Base-by-base conservation (phyloP, 2,888 invertebrate genomes). In the Mylabris sibirica region DNA sequence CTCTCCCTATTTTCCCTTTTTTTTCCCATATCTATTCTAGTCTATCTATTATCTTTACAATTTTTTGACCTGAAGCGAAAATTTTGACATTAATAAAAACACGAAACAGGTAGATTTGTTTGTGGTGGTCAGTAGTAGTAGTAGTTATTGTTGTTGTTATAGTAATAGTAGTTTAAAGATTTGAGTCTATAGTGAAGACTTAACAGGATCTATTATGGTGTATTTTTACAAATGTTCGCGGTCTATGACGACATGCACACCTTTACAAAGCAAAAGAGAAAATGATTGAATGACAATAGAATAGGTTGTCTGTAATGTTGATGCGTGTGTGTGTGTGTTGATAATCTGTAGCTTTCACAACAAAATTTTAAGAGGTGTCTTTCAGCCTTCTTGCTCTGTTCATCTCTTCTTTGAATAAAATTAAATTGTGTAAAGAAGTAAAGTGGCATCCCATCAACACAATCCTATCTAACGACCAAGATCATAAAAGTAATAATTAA, bases 71-170 rank as follows among this genome's bases (percentile, higher is more conserved):
- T 63, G 59, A 65, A 66, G 53, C 66, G 65, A 69, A 64, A 69
- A 30, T 59, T 62, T 64, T 66, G 62, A 64, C 65, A 65, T 61
- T 53, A 53, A 53, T 53, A 12, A 66, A 66, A 69, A 69, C 59
- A 61, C 44, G 60, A 24, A 60, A 63, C 69, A 69, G 69, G 69
- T 69, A 69, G 69, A 6, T 44, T 44, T 44, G n/a, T 44, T n/a
- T 12, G 14, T n/a, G 44, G 4, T 44, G n/a, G 14, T 5, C 14
- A 4, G 12, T 41, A n/a, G 14, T 41, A n/a, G 14, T 41, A 5
- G 41, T 41, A 14, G 41, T 30, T 30, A 4, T 30, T 6, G 30
- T 30, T n/a, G n/a, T n/a, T n/a, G n/a, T n/a, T n/a, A n/a, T 35
- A 35, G 35, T 35, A 35, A 8, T 35, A 35, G 35, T 35, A 38